Conservation (phyloP, 2,888 invertebrate species). For the Aplocera efformata region DNA sequence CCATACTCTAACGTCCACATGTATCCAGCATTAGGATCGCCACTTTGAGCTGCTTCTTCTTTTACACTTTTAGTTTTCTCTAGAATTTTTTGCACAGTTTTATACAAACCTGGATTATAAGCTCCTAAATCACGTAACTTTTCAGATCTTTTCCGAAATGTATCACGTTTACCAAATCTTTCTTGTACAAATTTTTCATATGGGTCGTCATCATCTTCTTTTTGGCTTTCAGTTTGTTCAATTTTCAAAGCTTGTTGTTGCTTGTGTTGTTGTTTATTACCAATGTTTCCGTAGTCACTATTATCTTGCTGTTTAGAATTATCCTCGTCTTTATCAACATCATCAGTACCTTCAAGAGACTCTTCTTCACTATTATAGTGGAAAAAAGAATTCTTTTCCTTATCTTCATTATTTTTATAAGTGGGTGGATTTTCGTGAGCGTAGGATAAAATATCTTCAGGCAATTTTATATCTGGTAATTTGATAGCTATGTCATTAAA, state of each 20-base stretch:
- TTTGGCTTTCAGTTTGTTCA: slow-evolving; percentile 37
- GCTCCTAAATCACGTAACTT: slow-evolving; percentile 42
- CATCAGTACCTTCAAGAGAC: slow-evolving; percentile 15
- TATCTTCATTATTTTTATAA: slow-evolving; percentile 35
- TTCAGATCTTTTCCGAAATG: slow-evolving; percentile 56
- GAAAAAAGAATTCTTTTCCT: slow-evolving; percentile 37
- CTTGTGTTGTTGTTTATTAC: slow-evolving; percentile 29
- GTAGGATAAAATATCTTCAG: slow-evolving; percentile 66
- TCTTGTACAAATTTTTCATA: slow-evolving; percentile 74
- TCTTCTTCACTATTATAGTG: slow-evolving; percentile 40
- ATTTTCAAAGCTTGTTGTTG: slow-evolving; percentile 46
- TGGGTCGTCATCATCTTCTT: slow-evolving; percentile 54
- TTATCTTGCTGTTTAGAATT: slow-evolving; percentile 30
- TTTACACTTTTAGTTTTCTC: slow-evolving; percentile 62
- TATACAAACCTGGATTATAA: slow-evolving; percentile 50
- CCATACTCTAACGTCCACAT: slow-evolving; percentile 79
- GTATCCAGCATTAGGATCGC: slow-evolving; percentile 71
- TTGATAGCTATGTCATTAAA: slow-evolving; percentile 65
- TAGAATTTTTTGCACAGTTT: slow-evolving; percentile 57
- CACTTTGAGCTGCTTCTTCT: slow-evolving; percentile 60
- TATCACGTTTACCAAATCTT: slow-evolving; percentile 64
- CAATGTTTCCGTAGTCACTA: slow-evolving; percentile 28
- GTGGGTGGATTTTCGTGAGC: slow-evolving; percentile 41
- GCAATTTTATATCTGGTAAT: slow-evolving; percentile 71
- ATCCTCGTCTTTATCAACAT: slow-evolving; percentile 29